These are phyloP conservation scores for Sphyrna mokarran DNA, from an alignment of 2,113 vertebrate species.

Conservation along the genomic window DNA sequence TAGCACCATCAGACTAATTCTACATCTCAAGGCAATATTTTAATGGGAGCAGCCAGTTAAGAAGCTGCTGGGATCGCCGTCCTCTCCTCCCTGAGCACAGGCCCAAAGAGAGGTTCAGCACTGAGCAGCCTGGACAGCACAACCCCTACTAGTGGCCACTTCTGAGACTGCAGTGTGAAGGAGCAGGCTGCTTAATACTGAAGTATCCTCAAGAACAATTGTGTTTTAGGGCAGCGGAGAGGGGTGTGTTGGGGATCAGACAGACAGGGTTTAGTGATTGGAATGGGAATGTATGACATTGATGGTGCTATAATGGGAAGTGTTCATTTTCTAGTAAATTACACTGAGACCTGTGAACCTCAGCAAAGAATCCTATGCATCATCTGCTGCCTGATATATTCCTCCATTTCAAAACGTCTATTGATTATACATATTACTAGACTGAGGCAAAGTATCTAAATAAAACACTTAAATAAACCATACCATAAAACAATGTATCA, in stretches of 20 bases:
- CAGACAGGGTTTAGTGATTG: background rate
- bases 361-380: background rate
- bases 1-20: too few relatives aligned
- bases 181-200: background rate
- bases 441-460: background rate
- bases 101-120: too few relatives aligned
- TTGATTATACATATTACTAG: background rate
- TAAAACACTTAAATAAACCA: background rate
- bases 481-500: background rate
- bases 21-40: too few relatives aligned
- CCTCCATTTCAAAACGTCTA: background rate
- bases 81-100: rapidly evolving
- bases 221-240: background rate
- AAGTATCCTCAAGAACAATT: background rate
- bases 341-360: background rate
- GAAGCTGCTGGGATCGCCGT: background rate
- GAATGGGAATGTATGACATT: background rate
- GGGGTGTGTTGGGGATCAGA: background rate
- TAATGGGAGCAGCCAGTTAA: background rate
- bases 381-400: background rate
- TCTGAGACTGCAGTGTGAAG: background rate
- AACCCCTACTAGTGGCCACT: background rate
- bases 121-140: background rate
- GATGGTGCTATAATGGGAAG: background rate
- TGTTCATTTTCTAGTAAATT: background rate